Percentiles rank a stretch among this genome's conserved stretches.
These are phyloP conservation scores for Artibeus jamaicensis DNA, from an alignment of 2,797 vertebrate genomes.

Conservation along the genomic window DNA sequence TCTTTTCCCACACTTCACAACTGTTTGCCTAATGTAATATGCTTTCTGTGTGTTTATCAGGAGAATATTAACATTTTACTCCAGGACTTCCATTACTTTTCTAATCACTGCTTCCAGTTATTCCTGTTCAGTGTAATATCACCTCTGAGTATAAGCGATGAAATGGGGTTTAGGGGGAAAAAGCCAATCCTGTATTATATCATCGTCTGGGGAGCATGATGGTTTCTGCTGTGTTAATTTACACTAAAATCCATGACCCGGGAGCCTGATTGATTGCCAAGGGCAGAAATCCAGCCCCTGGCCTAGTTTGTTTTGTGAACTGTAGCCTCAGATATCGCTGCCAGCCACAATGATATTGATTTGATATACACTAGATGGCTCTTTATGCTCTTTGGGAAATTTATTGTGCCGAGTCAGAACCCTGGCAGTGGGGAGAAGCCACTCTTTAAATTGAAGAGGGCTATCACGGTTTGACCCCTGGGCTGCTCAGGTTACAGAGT, in stretches of 20 bases:
- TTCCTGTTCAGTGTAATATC: constrained; percentile 80
- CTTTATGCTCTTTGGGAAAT: constrained; percentile 89
- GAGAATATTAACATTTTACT: constrained; percentile 77
- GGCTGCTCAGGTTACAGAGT: constrained; percentile 85
- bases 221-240: constrained; percentile 90
- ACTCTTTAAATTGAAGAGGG: constrained; percentile 88
- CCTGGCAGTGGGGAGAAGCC: constrained; percentile 83
- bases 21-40: constrained; percentile 17
- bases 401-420: constrained; percentile 87
- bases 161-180: constrained; percentile 65
- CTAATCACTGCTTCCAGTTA: constrained; percentile 83
- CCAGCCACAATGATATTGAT: constrained; percentile 88
- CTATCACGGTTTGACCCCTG: constrained; percentile 87
- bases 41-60: constrained; percentile 72
- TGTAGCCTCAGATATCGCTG: constrained; percentile 87
- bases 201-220: constrained; percentile 82
- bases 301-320: constrained; percentile 90
- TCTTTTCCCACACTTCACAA: background rate
- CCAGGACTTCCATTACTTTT: constrained; percentile 74
- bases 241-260: constrained; percentile 90
- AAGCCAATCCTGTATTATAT: constrained; percentile 85
- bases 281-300: constrained; percentile 88
- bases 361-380: constrained; percentile 90
- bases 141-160: constrained; percentile 71
- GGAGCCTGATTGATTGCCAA: constrained; percentile 89